These are phyloP conservation scores for Condylura cristata DNA, from an alignment of 2,113 vertebrate species.

Conservation along the genomic window DNA sequence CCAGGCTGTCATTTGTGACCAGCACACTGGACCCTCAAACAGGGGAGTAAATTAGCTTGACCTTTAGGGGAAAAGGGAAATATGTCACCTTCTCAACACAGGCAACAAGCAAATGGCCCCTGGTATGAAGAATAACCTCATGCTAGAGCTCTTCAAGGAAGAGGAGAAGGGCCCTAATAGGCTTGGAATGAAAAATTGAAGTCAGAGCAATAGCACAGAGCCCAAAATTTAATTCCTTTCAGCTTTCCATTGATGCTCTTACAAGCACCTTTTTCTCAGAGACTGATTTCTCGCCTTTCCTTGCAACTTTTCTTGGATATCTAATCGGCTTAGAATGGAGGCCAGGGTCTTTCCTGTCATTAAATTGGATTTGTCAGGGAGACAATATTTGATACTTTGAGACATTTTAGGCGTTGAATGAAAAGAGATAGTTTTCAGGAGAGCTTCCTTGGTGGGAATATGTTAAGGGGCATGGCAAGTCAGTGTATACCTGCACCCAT, in stretches of 20 bases:
- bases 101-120: constrained; percentile 53
- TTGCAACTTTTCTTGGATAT: not conserved
- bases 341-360: not conserved
- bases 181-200: constrained; percentile 4
- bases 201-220: not conserved
- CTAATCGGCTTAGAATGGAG: not conserved
- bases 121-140: constrained; percentile 19
- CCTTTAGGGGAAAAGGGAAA: constrained; percentile 59
- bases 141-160: not conserved
- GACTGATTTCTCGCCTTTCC: constrained; percentile 18
- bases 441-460: not conserved
- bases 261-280: not conserved
- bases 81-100: constrained; percentile 49
- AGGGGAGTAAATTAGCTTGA: constrained; percentile 67
- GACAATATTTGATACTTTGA: not conserved
- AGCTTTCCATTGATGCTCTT: not conserved
- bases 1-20: not conserved
- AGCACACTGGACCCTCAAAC: constrained; percentile 40
- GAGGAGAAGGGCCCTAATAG: not conserved
- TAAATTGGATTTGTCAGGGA: not conserved
- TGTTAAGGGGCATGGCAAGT: not conserved
- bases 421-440: not conserved
- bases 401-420: not conserved
- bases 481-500: not conserved
- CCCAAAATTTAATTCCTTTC: not conserved